A percentile compares a stretch with the other conserved stretches of the same genome.
Evolutionary conservation across 2,888 invertebrate genomes (phyloP).

Genomic region (Ischnura elegans): DNA sequence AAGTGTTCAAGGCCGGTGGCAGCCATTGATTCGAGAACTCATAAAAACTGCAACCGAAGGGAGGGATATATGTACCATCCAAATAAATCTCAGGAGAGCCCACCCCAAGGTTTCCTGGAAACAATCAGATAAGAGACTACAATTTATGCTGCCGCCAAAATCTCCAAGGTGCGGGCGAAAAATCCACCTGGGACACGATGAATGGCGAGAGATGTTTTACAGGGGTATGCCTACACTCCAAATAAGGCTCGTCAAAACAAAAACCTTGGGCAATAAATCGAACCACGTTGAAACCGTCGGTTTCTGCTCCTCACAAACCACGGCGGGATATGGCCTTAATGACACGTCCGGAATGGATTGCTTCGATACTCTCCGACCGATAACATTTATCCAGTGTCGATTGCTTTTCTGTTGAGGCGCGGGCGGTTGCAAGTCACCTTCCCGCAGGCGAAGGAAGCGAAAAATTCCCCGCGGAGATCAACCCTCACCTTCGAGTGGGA

Average conservation of each 20-base stretch:
- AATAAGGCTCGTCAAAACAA: not conserved
- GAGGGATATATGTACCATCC: not conserved
- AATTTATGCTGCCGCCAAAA: not conserved
- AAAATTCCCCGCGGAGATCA: not conserved
- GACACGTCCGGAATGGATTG: not conserved
- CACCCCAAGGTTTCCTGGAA: not conserved
- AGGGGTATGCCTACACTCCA: not conserved
- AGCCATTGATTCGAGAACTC: not conserved
- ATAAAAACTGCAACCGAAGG: not conserved
- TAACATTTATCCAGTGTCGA: not conserved
- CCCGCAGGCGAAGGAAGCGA: not conserved
- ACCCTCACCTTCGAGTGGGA: not conserved
- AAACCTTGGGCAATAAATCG: not conserved
- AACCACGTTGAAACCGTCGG: not conserved
- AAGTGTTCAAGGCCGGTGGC: not conserved
- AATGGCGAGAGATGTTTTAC: not conserved
- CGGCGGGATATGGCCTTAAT: not conserved
- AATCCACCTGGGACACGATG: not conserved
- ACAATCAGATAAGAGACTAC: not conserved
- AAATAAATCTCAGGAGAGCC: not conserved
- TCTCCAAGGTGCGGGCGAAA: not conserved
- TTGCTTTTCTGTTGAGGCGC: not conserved
- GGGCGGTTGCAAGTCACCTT: not conserved
- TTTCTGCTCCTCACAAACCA: not conserved
- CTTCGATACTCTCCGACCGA: not conserved